A percentile compares a stretch with the other conserved stretches of the same genome.
Conservation (phyloP, 1,140 invertebrate species). For the Ooceraea biroi region DNA sequence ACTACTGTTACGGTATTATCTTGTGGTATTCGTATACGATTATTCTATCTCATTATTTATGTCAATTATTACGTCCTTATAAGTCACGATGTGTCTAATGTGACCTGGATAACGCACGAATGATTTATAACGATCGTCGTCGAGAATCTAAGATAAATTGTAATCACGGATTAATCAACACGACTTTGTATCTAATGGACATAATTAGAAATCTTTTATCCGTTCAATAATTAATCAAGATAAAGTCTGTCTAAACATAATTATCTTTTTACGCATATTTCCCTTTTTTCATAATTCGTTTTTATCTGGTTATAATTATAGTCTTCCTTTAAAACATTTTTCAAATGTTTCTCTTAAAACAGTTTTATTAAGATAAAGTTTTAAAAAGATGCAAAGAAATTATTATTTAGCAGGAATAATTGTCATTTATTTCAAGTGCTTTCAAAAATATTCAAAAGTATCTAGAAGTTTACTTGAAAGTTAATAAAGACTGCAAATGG, state of each 20-base stretch:
- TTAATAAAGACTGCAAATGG: neutral
- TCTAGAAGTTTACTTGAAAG: too few species aligned
- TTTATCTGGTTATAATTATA: neutral
- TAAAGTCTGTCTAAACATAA: constrained; percentile 27
- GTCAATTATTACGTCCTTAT: constrained; percentile 41
- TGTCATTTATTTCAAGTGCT: too few species aligned
- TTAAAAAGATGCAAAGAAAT: too few species aligned
- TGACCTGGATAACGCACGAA: constrained; percentile 38
- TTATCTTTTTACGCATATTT: constrained; percentile 2
- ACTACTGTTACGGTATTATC: constrained; percentile 45
- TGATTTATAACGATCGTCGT: constrained; percentile 40
- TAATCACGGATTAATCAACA: constrained; percentile 14
- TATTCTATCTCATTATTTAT: constrained; percentile 48
- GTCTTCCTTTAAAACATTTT: neutral
- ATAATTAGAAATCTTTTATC: constrained; percentile 45
- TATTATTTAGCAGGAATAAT: too few species aligned
- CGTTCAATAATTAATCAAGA: constrained; percentile 16
- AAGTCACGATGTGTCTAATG: constrained; percentile 23
- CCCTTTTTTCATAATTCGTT: neutral
- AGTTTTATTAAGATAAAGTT: too few species aligned
- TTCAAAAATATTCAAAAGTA: neutral
- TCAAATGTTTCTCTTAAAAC: too few species aligned
- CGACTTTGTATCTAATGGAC: constrained; percentile 15
- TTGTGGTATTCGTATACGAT: constrained; percentile 18
- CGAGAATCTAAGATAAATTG: constrained; percentile 39